Evolutionary conservation across 1,140 invertebrate species (phyloP), one percentile per base, ranked within the genome.

Genomic region (Lanistes nyassanus): DNA sequence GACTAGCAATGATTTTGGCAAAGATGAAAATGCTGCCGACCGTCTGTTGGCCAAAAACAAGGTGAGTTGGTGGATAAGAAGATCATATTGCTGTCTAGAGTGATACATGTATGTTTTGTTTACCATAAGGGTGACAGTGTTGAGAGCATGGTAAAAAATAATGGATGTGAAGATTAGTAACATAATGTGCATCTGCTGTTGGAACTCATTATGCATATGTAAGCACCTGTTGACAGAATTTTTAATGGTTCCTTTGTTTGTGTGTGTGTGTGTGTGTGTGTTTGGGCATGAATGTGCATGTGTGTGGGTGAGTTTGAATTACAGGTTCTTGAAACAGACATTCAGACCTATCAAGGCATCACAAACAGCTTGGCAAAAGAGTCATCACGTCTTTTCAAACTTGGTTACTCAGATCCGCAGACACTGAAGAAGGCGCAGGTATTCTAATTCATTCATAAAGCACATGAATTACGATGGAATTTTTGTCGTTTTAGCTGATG

Each of bases 11-110:
- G 98, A 99, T 89, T 98, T 97, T 87, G 98, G 98, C 69, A 99
- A 99, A 89, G 98, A 99, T 89, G 98, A 99, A 88, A 98, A 99
- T 89, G 98, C 97, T 5, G 96, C 97, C 5, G 98, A 99, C 80
- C 97, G 97, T 29, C 89, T 99, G 26, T 89, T 99, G 64, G 99
- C 99, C 90, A 99, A 99, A 84, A 98, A 99, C 84, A 97, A 99
- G 87, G 98, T 84, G 71, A 55, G 69, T 55, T 55, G 7, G 13
- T 36, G 6, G 34, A 42, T 34, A 26, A 36, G 42, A 5, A 62
- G 23, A 29, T 42, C 6, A 0, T n/a, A n/a, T 5, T 55, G 23
- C 11, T 16, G 23, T 55, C 51, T 16, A n/a, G 11, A 55, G 58
- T 11, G 9, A 29, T n/a, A 62, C 31, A 11, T 62, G 58, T 26